Evolutionary conservation across 2,113 vertebrate genomes (phyloP), one percentile per base, ranked within the genome.

Genomic region (Bufo gargarizans): DNA sequence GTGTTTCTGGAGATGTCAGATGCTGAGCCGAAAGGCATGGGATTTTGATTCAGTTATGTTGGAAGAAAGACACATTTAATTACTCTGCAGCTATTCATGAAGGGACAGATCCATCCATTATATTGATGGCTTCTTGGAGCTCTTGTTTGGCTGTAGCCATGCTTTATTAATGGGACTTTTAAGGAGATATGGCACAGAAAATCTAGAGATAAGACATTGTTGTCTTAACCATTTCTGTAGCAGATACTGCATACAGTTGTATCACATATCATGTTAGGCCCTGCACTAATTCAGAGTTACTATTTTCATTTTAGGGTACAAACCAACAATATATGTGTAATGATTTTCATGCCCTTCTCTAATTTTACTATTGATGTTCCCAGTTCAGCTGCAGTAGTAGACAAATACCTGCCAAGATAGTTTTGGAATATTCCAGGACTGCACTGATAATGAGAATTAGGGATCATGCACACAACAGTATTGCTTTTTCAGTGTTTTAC

Each of bases 71-170:
- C 58, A 65, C 58, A 65, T 86, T 86, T 86, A 86, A 86, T 86
- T 77, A 78, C 43, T 78, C 85, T 86, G 85, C 85, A 78, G 85
- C 85, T 77, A 63, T 86, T 67, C 47, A 77, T 53, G 74, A 78
- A 65, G 85, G 59, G 74, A 65, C 71, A 49, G 72, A 59, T 17
- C 71, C 71, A 86, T 86, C 17, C 74, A 86, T 78, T 78, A 78
- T 77, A 61, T 33, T 86, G 85, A 86, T 77, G 85, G 74, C 47
- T 86, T 78, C 85, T 78, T 78, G 85, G 59, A 77, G 45, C 10
- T 6, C 43, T 80, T 6, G 6, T 63, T 76, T 82, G 79, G 58
- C 79, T 82, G 58, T 63, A 82, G 80, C 80, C 43, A 82, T 4
- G 19, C 58, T 20, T 65, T 61, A 49, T 49, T 82, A 63, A 82